Evolutionary conservation across 1,140 invertebrate genomes (phyloP).

Genomic region (Melitaea cinxia): DNA sequence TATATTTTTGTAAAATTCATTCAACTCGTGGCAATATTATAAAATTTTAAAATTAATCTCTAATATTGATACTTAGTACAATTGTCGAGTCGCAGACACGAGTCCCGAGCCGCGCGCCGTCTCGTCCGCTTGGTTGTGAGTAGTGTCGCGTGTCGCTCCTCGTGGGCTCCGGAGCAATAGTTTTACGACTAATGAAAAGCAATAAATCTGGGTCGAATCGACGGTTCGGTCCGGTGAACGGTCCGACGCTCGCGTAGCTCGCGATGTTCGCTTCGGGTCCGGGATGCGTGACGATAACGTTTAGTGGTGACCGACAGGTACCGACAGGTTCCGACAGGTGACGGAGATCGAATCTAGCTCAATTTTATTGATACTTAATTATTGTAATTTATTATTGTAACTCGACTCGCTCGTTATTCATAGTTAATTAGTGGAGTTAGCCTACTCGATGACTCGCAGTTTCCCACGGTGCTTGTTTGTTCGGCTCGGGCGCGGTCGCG

Average conservation of each 20-base stretch:
- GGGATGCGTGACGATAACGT: constrained; percentile 32
- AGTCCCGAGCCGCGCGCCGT: neutral
- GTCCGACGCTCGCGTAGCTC: neutral
- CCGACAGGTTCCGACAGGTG: constrained; percentile 42
- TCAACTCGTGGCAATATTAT: constrained; percentile 77
- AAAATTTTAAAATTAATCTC: constrained; percentile 70
- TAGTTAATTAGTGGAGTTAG: constrained; percentile 44
- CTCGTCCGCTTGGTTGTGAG: constrained; percentile 55
- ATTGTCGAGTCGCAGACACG: constrained; percentile 61
- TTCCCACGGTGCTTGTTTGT: constrained; percentile 63
- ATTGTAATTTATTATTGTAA: constrained; percentile 68
- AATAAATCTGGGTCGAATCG: constrained; percentile 46
- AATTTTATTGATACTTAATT: constrained; percentile 78
- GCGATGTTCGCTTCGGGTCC: constrained; percentile 20
- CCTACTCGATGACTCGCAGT: constrained; percentile 64
- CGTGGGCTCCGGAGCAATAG: constrained; percentile 62
- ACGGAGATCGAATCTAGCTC: constrained; percentile 72
- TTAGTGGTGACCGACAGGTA: constrained; percentile 36
- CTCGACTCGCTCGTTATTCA: constrained; percentile 69
- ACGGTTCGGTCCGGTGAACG: neutral
- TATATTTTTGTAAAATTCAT: constrained; percentile 81
- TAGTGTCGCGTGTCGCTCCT: constrained; percentile 46
- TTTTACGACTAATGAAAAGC: constrained; percentile 40
- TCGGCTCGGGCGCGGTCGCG: constrained; percentile 39
- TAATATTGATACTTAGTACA: constrained; percentile 72